Evolutionary conservation across 2,888 invertebrate genomes (phyloP).

Genomic region (Callyntrura guangdongensis): DNA sequence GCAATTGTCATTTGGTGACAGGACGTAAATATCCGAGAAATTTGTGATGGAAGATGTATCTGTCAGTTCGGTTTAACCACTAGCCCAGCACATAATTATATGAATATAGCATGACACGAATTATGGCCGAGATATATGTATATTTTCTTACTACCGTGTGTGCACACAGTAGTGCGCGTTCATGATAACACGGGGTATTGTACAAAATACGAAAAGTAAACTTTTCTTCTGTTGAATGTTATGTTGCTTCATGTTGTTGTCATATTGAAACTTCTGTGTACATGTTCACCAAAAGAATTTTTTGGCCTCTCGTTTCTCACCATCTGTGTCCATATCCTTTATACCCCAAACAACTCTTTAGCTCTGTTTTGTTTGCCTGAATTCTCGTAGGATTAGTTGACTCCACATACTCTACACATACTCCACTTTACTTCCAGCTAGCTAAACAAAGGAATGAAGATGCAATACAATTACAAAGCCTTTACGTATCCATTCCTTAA

Average conservation of each 20-base stretch:
- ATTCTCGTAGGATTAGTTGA: slow-evolving; percentile 5
- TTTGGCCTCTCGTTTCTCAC: slow-evolving; percentile 23
- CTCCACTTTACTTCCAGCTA: slow-evolving; percentile 17
- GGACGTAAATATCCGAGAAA: slow-evolving; percentile 39
- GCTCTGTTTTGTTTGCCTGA: not conserved
- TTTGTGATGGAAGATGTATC: slow-evolving; percentile 25
- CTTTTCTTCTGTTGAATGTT: slow-evolving; percentile 1
- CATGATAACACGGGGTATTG: no score
- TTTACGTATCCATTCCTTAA: not conserved
- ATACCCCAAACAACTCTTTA: not conserved
- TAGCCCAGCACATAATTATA: not conserved
- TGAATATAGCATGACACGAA: not conserved
- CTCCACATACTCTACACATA: not conserved
- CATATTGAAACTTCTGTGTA: no score
- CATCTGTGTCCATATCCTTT: slow-evolving; percentile 37
- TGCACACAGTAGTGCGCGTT: not conserved
- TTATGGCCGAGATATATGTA: not conserved
- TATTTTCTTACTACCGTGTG: not conserved
- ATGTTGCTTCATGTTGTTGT: not conserved
- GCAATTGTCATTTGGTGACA: slow-evolving; percentile 47
- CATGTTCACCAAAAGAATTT: not conserved
- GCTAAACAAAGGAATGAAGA: not conserved
- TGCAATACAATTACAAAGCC: not conserved
- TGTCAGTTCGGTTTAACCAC: slow-evolving; percentile 30
- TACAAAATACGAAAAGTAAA: not conserved